Evolutionary conservation across 2,113 vertebrate species (phyloP).

Genomic region (Mirounga angustirostris): DNA sequence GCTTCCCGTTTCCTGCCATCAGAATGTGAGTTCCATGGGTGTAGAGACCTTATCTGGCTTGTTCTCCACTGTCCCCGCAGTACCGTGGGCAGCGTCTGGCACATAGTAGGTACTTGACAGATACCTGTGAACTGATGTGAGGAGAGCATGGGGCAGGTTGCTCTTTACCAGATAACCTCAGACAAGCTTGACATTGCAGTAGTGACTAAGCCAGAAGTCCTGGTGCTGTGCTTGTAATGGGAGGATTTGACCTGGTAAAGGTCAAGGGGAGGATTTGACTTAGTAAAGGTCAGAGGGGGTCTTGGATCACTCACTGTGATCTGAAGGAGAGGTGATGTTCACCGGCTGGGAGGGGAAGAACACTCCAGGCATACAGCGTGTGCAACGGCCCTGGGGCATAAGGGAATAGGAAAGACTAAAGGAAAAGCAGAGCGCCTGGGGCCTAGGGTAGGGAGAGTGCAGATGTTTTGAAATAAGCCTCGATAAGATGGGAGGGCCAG

Average conservation of each 20-base stretch:
- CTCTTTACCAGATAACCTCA: background rate
- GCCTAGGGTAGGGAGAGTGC: background rate
- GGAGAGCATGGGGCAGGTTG: background rate
- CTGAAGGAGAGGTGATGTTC: background rate
- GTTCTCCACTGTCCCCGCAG: background rate
- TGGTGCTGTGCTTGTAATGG: accelerated
- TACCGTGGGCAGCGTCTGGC: background rate
- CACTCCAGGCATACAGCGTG: background rate
- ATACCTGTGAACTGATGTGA: background rate
- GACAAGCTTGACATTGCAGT: background rate
- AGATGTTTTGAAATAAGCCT: background rate
- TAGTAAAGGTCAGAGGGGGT: background rate
- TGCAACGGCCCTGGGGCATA: conserved; percentile 2
- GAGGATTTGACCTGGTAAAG: background rate
- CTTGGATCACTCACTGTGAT: background rate
- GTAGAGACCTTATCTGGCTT: background rate
- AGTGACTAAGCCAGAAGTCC: background rate
- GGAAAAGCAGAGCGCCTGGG: background rate
- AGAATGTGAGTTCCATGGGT: background rate
- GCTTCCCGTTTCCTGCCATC: background rate
- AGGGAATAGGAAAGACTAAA: background rate
- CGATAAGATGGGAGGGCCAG: background rate
- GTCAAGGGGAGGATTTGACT: background rate
- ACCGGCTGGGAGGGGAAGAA: background rate
- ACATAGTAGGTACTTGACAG: background rate